Conservation (phyloP, 64 coral and sea anemone species). For the Hydrozoanthus tunicans region DNA sequence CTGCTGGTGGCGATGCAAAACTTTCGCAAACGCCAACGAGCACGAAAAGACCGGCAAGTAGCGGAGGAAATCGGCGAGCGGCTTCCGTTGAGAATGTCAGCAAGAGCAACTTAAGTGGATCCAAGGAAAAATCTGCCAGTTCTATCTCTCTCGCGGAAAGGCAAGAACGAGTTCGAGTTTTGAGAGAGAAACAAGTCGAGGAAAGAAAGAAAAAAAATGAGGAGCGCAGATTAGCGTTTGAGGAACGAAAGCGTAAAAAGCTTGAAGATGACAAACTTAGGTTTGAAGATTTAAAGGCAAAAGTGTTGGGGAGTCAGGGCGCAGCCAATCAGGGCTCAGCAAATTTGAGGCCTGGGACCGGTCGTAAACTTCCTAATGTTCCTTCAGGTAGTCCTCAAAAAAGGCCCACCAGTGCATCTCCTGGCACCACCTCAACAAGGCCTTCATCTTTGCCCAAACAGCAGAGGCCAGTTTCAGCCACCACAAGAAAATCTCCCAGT, state of each 20-base stretch:
- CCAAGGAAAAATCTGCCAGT: conserved; percentile 41
- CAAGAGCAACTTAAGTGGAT: conserved; percentile 30
- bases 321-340: neutral
- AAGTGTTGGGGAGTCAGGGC: conserved; percentile 33
- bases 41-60: conserved; percentile 44
- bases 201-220: conserved; percentile 86
- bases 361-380: conserved; percentile 79
- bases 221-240: conserved; percentile 80
- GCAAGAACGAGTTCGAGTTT: conserved; percentile 68
- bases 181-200: conserved; percentile 84
- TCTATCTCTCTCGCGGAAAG: conserved; percentile 52
- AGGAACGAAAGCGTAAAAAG: conserved; percentile 79
- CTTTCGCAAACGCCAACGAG: conserved; percentile 6
- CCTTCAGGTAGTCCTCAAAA: conserved; percentile 58
- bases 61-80: conserved; percentile 38
- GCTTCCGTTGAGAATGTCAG: conserved; percentile 74
- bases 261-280: conserved; percentile 79
- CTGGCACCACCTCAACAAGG: conserved; percentile 28
- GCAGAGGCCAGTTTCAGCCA: conserved; percentile 49
- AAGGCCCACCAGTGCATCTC: conserved; percentile 65
- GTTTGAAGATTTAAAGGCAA: conserved; percentile 72
- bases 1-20: conserved; percentile 23
- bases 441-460: conserved; percentile 84
- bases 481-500: conserved; percentile 21
- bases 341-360: conserved; percentile 64